Conservation (phyloP, 2,113 vertebrate genomes). For the Tyrannus savana region DNA sequence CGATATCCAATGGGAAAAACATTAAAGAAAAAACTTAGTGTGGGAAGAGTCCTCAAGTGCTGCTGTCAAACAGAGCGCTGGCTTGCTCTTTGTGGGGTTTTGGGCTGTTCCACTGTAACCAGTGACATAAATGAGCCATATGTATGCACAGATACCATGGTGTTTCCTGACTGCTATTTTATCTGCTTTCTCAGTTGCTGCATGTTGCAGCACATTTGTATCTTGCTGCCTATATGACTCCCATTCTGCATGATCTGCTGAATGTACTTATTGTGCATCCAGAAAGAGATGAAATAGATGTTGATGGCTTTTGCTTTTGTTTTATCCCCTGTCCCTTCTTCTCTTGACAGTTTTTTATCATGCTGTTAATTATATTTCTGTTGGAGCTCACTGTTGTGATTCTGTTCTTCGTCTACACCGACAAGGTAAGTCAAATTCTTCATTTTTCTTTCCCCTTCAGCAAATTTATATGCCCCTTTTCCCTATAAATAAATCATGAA, state of each 20-base stretch:
- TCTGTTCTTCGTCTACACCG: constrained; percentile 95
- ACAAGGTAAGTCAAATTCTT: constrained; percentile 84
- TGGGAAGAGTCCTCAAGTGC: not conserved
- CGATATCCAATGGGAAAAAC: not conserved
- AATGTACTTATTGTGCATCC: not conserved
- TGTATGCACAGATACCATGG: rapidly evolving
- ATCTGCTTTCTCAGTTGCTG: not conserved
- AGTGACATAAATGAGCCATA: not conserved
- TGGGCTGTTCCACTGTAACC: not conserved
- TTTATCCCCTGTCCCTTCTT: constrained; percentile 41
- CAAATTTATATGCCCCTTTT: constrained; percentile 55
- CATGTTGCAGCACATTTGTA: not conserved
- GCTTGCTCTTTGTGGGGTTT: not conserved
- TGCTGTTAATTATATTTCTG: constrained; percentile 92
- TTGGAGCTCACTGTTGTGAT: constrained; percentile 89
- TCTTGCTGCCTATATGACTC: not conserved
- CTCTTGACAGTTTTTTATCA: constrained; percentile 91
- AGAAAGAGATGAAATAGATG: constrained; percentile 25
- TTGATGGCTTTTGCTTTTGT: constrained; percentile 51
- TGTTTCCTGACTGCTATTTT: not conserved
- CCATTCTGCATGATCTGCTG: not conserved
- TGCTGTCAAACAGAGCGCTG: not conserved
- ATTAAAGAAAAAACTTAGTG: not conserved
- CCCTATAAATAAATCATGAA: constrained; percentile 68
- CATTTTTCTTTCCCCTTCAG: constrained; percentile 57